Percentiles rank a stretch among this genome's conserved stretches.
Evolutionary conservation across 2,888 invertebrate genomes (phyloP).

Genomic region (Synergus laeviventris): DNA sequence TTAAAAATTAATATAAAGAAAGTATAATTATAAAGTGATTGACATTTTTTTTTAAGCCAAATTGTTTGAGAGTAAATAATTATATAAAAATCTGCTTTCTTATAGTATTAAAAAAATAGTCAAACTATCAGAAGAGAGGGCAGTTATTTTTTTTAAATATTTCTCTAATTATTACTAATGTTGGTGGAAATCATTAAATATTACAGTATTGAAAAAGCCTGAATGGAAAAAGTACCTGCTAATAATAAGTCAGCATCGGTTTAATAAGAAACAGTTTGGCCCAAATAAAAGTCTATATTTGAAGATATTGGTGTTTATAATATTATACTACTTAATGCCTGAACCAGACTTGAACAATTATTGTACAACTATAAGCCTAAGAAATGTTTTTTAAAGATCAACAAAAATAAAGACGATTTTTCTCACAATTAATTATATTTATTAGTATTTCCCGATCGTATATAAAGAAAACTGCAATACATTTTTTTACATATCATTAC

Average conservation of each 20-base stretch:
- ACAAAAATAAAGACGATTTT: neutral
- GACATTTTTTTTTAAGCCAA: too few species aligned
- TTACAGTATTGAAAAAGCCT: neutral
- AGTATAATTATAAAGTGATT: too few species aligned
- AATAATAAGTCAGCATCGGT: neutral
- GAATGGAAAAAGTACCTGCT: neutral
- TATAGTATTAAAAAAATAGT: neutral
- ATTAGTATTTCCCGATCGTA: neutral
- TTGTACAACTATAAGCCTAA: neutral
- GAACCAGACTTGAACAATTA: too few species aligned
- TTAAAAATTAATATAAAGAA: too few species aligned
- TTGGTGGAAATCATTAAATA: neutral
- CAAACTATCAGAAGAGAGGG: neutral
- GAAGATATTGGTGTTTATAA: neutral
- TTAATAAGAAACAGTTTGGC: too few species aligned
- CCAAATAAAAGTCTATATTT: neutral
- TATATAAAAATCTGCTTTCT: neutral
- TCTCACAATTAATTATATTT: neutral
- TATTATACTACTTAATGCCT: neutral
- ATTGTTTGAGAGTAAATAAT: too few species aligned
- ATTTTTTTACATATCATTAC: too few species aligned
- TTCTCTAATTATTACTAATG: neutral
- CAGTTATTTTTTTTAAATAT: neutral
- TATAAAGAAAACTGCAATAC: too few species aligned
- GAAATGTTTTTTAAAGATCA: neutral